Percentiles rank a stretch among this genome's conserved stretches.
Conservation (phyloP, 2,888 invertebrate species). For the Micropterix aruncella region DNA sequence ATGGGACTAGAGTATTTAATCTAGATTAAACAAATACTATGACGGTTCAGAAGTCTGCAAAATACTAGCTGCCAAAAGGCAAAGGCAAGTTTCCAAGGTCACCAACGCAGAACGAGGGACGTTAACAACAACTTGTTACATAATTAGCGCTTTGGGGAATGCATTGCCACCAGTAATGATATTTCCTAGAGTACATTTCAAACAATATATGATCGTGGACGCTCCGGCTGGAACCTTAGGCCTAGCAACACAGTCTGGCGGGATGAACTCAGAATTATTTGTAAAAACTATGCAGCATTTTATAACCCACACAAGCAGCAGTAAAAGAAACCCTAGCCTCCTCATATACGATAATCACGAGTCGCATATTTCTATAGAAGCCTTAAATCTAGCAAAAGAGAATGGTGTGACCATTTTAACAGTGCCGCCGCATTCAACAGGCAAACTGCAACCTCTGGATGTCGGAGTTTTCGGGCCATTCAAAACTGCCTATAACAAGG, state of each 20-base stretch:
- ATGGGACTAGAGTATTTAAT: constrained; percentile 18
- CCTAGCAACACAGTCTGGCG: constrained; percentile 17
- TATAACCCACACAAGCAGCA: constrained; percentile 14
- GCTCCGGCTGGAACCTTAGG: constrained; percentile 20
- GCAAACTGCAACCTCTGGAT: constrained; percentile 21
- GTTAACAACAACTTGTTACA: constrained; percentile 13
- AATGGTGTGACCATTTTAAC: constrained; percentile 21
- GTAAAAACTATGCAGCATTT: constrained; percentile 19
- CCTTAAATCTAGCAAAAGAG: constrained; percentile 14
- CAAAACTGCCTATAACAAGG: constrained; percentile 13
- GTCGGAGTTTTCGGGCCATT: constrained; percentile 15
- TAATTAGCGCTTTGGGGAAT: constrained; percentile 12
- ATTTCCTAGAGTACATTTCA: constrained; percentile 12
- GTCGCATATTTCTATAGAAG: constrained; percentile 31
- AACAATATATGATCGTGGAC: constrained; percentile 15
- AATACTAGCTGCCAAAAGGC: constrained; percentile 17
- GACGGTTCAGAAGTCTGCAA: constrained; percentile 18
- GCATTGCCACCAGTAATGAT: constrained; percentile 13
- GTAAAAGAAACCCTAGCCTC: constrained; percentile 15
- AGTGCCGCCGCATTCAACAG: constrained; percentile 22
- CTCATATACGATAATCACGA: constrained; percentile 19
- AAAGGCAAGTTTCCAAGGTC: constrained; percentile 14
- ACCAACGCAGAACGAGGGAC: constrained; percentile 16
- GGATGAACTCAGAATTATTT: constrained; percentile 20
- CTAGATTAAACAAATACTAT: constrained; percentile 18